Percentiles rank a stretch among this genome's conserved stretches.
phyloP scores from a whole-genome alignment of 2,797 vertebrate genomes.

The Oreochromis mossambicus region DNA sequence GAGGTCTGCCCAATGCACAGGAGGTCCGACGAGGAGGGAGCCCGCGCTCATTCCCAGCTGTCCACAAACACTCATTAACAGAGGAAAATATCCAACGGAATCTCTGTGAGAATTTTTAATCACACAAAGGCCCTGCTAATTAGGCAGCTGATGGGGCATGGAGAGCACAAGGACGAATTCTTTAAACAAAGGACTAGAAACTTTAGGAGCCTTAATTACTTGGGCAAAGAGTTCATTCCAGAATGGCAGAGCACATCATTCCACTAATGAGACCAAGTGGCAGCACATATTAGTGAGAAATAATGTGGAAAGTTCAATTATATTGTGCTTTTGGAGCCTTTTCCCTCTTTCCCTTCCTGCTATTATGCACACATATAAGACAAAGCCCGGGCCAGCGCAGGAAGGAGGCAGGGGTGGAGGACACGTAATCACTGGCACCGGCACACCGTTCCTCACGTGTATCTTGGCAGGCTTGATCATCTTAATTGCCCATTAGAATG shows the following conservation, averaged over 20 bases:
- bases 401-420: slow-evolving; percentile 70
- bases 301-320: slow-evolving; percentile 89
- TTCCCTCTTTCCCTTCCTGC: slow-evolving; percentile 69
- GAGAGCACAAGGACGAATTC: slow-evolving; percentile 99
- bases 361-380: slow-evolving; percentile 79
- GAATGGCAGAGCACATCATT: slow-evolving; percentile 99
- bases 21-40: slow-evolving; percentile 89
- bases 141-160: slow-evolving; percentile 99
- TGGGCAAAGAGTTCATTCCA: slow-evolving; percentile 99
- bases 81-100: slow-evolving; percentile 98
- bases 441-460: slow-evolving; percentile 76
- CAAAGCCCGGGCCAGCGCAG: slow-evolving; percentile 71
- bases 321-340: slow-evolving; percentile 82
- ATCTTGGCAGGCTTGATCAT: slow-evolving; percentile 85
- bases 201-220: slow-evolving; percentile 99
- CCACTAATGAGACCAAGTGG: slow-evolving; percentile 94
- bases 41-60: slow-evolving; percentile 91
- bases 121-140: slow-evolving; percentile 97
- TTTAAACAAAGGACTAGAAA: slow-evolving; percentile 99
- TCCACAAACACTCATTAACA: slow-evolving; percentile 99
- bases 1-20: slow-evolving; percentile 92
- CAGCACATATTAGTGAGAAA: slow-evolving; percentile 85
- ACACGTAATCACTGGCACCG: slow-evolving; percentile 77
- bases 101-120: slow-evolving; percentile 99
- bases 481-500: slow-evolving; percentile 88